Percentiles rank a stretch among this genome's conserved stretches.
phyloP scores from a whole-genome alignment of 2,888 invertebrate genomes.

The Epinotia ramella region DNA sequence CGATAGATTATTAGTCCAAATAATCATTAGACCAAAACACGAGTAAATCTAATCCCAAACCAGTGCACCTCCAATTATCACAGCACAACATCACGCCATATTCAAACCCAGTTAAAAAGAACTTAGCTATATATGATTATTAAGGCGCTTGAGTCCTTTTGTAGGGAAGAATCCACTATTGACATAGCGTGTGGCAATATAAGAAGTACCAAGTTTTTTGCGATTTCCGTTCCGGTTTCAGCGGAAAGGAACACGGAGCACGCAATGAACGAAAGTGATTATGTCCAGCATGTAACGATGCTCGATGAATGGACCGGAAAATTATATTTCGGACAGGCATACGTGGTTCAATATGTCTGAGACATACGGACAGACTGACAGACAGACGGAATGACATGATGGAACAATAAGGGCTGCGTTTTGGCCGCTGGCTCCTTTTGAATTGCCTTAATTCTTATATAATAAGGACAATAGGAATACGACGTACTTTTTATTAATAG shows the following conservation, averaged over 20 bases:
- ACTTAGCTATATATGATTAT: background rate
- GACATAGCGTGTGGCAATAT: constrained; percentile 36
- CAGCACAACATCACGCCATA: constrained; percentile 25
- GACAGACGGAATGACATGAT: background rate
- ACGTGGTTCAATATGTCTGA: background rate
- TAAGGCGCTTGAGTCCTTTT: background rate
- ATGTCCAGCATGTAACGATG: constrained; percentile 22
- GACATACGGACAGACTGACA: background rate
- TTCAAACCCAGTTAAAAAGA: background rate
- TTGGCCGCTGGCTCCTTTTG: too few species aligned
- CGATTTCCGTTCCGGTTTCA: constrained; percentile 32
- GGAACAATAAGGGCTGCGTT: background rate
- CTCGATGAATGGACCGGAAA: constrained; percentile 21
- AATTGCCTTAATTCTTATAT: too few species aligned
- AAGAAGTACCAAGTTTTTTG: constrained; percentile 30
- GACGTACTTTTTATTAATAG: too few species aligned
- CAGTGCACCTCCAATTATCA: constrained; percentile 25
- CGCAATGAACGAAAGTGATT: constrained; percentile 36
- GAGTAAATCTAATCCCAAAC: constrained; percentile 22
- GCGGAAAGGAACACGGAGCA: constrained; percentile 29
- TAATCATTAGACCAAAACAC: constrained; percentile 28
- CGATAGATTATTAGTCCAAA: constrained; percentile 30
- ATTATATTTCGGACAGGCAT: background rate
- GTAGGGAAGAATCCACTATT: background rate
- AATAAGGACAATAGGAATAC: too few species aligned